Conservation (phyloP, 2,113 vertebrate genomes). For the Notiomystis cincta region DNA sequence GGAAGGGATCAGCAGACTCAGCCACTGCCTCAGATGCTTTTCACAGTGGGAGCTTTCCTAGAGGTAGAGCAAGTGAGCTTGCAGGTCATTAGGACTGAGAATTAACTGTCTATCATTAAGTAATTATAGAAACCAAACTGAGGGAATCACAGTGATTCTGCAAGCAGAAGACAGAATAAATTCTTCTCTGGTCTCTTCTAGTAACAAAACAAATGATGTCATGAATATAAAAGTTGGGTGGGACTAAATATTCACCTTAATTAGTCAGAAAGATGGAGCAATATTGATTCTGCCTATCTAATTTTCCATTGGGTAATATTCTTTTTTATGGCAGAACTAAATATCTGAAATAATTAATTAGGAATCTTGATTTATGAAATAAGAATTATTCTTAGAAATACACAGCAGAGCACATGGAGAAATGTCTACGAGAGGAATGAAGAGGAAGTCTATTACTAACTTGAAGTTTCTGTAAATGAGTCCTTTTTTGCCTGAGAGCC, state of each 20-base stretch:
- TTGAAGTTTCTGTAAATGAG: not conserved
- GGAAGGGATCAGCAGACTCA: not conserved
- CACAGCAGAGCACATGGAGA: not conserved
- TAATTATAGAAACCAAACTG: not conserved
- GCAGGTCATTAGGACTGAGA: not conserved
- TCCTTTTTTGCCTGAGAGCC: not conserved
- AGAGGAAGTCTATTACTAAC: not conserved
- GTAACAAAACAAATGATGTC: not conserved
- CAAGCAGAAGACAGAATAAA: not conserved
- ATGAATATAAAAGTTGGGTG: not conserved
- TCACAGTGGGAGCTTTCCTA: not conserved
- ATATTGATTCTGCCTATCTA: not conserved
- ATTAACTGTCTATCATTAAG: not conserved
- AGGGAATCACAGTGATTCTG: not conserved
- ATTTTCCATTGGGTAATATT: conserved; percentile 1
- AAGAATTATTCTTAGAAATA: conserved; percentile 23
- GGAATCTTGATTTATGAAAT: not conserved
- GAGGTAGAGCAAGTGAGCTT: not conserved
- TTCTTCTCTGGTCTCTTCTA: not conserved
- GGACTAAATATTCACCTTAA: conserved; percentile 14
- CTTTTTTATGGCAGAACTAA: conserved; percentile 4
- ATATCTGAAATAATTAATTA: conserved; percentile 16
- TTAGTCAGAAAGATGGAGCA: conserved; percentile 8
- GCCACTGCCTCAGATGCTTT: not conserved
- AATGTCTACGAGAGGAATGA: not conserved